Base-by-base conservation (phyloP, 1,140 invertebrate species). In the Temnothorax curvispinosus region DNA sequence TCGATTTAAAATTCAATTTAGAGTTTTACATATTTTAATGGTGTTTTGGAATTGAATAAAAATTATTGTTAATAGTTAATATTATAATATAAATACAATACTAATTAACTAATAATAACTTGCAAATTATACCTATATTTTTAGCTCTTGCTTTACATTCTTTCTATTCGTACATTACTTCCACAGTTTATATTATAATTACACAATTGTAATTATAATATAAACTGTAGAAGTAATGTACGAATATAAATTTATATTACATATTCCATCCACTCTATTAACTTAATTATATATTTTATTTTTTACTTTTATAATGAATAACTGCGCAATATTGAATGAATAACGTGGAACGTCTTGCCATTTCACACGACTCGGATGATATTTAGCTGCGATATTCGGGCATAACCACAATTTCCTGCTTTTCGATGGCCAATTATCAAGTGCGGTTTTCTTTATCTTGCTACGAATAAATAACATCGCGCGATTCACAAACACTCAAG, bases 361-460 rank as follows among this genome's bases (percentile, higher is more conserved):
- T 52, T 72, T 82, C 13, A 58, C 54, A 50, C 6, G 11, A 13
- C 9, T 84, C 69, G 32, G 9, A 35, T 32, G 54, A 84, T 75
- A 60, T 75, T 84, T 32, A 84, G 69, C 18, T n/a, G 41, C 54
- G 80, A 84, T 84, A 84, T 84, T 75, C 56, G 41, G 80, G n/a
- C 54, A 3, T 38, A 44, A 84, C 80, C 80, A 38, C 80, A 84
- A 15, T n/a, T 84, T 84, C 80, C 80, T 74, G 80, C 80, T 84
- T 75, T 75, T 75, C 18, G 69, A n/a, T 60, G 62, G 62, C 47
- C 41, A 58, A 82, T 84, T 84, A 84, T 84, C 80, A 84, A 41
- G 7, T 32, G 38, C 1, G 52, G 41, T 47, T 60, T 84, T 67
- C 67, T 84, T 84, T 84, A 74, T 84, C 80, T 50, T 1, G 2